Percentiles rank a stretch among this genome's conserved stretches.
Evolutionary conservation across 1,140 invertebrate species (phyloP).

Genomic region (Zaprionus gabonicus): DNA sequence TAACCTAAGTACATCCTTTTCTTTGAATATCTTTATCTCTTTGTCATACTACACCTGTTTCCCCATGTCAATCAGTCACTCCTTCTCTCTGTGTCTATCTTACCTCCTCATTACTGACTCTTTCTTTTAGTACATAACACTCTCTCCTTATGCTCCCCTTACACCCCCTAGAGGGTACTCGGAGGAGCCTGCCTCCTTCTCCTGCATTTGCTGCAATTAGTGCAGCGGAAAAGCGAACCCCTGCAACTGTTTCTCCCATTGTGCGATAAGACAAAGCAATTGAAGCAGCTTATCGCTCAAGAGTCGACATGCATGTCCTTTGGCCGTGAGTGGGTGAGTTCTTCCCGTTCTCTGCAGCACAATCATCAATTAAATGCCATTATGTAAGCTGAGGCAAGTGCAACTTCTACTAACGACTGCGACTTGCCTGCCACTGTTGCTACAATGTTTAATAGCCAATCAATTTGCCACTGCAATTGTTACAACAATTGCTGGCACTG

Average conservation of each 20-base stretch:
- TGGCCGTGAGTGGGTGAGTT: neutral
- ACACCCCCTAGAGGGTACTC: neutral
- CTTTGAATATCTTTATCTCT: too few relatives aligned
- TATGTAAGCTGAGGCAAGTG: slow-evolving; percentile 1
- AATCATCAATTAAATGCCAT: slow-evolving; percentile 2
- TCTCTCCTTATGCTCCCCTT: neutral
- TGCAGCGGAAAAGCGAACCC: neutral
- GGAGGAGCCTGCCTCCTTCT: neutral
- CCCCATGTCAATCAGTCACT: too few relatives aligned
- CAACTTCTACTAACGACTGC: neutral
- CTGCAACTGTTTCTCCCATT: neutral
- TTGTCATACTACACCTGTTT: too few relatives aligned
- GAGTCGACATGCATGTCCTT: neutral
- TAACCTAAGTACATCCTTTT: too few relatives aligned
- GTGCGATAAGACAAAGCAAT: neutral
- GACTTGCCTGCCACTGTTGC: neutral
- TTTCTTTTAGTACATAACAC: too few relatives aligned
- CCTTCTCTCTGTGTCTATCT: too few relatives aligned
- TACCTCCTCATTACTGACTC: too few relatives aligned
- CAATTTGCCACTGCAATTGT: neutral
- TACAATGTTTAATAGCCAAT: neutral
- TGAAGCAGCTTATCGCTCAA: neutral
- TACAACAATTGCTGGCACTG: neutral
- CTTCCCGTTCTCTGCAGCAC: neutral
- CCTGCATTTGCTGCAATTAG: neutral